Evolutionary conservation across 2,113 vertebrate genomes (phyloP), one percentile per base, ranked within the genome.

Genomic region (Mesoclemmys tuberculata): DNA sequence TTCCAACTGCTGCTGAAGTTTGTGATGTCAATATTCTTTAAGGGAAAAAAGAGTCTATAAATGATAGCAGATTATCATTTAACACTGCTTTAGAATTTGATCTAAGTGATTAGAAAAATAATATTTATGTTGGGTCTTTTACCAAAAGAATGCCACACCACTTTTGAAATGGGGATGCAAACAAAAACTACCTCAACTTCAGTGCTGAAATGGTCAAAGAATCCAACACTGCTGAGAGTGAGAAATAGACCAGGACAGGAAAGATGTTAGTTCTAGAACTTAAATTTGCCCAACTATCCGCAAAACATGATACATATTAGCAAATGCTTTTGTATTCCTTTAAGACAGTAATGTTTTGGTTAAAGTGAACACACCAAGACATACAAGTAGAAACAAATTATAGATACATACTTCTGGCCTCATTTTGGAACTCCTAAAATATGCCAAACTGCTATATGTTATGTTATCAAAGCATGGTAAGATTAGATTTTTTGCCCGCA

Each of bases 1-100:
- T 99, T 99, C 99, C 99, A 99, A 97, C 99, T 99, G 97, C 99
- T 99, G 98, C 99, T 99, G 98, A 99, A 99, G 98, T 99, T 99
- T 21, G 99, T 99, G 93, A 99, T 99, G 92, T 99, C 99, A 1
- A 99, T 99, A 95, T 99, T 99, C 99, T 99, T 95, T 41, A 91
- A 92, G 81, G 86, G 54, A 54, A 93, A 75, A 84, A 86, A 86
- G 41, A 0, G 11, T 38, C 35, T 10, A 52, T 19, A 44, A 44
- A 84, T 6, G 14, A 1, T 51, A 93, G 8, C 5, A 56, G 51
- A 80, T 89, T 48, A 44, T 12, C 29, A 77, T 38, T 88, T 58
- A 55, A 22, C 38, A 71, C n/a, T 71, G n/a, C 48, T 35, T 61
- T 61, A 56, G 41, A 52, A 61, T 80, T 68, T 35, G 44, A 54